phyloP scores from a whole-genome alignment of 2,113 vertebrate species.

The Callocephalon fimbriatum region DNA sequence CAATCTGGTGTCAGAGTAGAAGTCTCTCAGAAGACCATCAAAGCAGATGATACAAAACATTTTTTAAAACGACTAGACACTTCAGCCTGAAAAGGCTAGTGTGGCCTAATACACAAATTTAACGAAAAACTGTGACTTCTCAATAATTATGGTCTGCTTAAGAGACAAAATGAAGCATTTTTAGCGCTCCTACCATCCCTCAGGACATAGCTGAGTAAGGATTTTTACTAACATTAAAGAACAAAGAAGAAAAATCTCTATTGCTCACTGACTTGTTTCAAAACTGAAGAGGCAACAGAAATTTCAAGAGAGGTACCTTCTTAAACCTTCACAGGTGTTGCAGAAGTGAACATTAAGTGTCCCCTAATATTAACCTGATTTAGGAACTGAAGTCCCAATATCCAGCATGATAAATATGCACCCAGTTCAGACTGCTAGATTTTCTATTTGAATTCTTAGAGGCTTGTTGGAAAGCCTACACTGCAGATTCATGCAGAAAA shows the following conservation, averaged over 20 bases:
- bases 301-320: not conserved
- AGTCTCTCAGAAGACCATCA: not conserved
- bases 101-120: not conserved
- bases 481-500: not conserved
- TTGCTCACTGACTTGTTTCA: not conserved
- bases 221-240: not conserved
- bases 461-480: not conserved
- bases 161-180: not conserved
- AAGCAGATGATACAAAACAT: not conserved
- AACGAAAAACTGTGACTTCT: not conserved
- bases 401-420: accelerated
- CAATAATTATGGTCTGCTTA: not conserved
- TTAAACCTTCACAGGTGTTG: not conserved
- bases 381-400: not conserved
- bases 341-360: not conserved
- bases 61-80: not conserved
- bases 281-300: not conserved
- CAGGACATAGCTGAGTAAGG: not conserved
- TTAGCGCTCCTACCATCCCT: not conserved
- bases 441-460: not conserved
- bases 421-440: not conserved
- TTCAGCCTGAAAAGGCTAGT: not conserved
- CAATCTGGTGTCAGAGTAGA: not conserved
- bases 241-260: not conserved
- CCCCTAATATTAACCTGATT: not conserved